Percentiles rank a stretch among this genome's conserved stretches.
Conservation (phyloP, 2,888 invertebrate species). For the Rhagonycha lutea region DNA sequence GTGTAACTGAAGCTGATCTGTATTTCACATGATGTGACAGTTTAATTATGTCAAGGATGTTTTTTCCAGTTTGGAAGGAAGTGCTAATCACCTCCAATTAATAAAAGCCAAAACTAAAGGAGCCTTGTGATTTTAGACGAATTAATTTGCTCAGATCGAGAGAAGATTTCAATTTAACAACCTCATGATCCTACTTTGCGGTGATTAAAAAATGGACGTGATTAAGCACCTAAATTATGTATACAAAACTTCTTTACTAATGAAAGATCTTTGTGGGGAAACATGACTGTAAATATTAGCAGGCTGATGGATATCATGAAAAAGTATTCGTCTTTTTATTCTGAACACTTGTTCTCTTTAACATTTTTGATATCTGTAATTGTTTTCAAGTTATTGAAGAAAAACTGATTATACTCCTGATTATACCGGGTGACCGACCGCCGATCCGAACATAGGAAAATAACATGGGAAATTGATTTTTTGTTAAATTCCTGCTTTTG, state of each 20-base stretch:
- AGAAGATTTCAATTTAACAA: background rate
- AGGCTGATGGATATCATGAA: background rate
- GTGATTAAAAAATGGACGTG: background rate
- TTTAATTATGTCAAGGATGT: background rate
- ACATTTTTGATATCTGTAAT: too few relatives aligned
- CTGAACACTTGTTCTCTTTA: too few relatives aligned
- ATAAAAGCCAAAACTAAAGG: background rate
- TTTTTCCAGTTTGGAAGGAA: background rate
- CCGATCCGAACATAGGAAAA: too few relatives aligned
- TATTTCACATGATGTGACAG: background rate
- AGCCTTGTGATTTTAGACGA: background rate
- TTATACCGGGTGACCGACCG: too few relatives aligned
- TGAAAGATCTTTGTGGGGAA: background rate
- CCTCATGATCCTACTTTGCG: background rate
- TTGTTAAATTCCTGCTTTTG: too few relatives aligned
- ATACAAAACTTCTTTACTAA: background rate
- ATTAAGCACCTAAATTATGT: background rate
- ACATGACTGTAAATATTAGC: background rate
- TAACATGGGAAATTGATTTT: too few relatives aligned
- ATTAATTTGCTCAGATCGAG: background rate
- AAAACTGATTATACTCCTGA: too few relatives aligned
- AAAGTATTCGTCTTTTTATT: background rate
- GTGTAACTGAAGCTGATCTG: background rate
- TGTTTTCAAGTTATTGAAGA: too few relatives aligned
- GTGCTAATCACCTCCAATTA: background rate